phyloP scores from a whole-genome alignment of 2,797 vertebrate species.

The Falco columbarius region DNA sequence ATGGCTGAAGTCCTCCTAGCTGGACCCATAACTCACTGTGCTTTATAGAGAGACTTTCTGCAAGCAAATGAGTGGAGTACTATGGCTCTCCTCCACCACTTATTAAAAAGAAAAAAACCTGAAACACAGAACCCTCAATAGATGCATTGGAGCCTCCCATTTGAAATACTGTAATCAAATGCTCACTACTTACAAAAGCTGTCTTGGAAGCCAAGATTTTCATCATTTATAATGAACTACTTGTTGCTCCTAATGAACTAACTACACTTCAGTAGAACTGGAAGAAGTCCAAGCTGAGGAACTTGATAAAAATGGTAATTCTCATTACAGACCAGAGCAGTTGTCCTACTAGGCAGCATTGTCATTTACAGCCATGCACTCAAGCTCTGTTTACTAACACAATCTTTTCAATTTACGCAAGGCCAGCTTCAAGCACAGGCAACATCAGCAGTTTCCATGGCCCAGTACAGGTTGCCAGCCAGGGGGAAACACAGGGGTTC shows the following conservation, averaged over 20 bases:
- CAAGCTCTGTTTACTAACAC: not conserved
- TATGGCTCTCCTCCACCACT: not conserved
- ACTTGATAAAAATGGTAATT: not conserved
- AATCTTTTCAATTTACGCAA: not conserved
- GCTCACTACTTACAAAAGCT: not conserved
- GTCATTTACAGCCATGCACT: not conserved
- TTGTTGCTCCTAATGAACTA: not conserved
- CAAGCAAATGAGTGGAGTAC: not conserved
- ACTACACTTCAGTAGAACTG: conserved; percentile 12
- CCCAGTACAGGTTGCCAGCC: not conserved
- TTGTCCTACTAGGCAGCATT: not conserved
- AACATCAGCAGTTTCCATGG: not conserved
- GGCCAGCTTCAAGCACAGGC: fast-evolving
- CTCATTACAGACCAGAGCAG: not conserved
- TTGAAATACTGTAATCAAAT: not conserved
- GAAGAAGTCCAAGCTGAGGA: conserved; percentile 8
- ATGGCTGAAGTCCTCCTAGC: not conserved
- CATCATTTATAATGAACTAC: conserved; percentile 24
- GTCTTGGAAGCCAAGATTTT: conserved; percentile 25
- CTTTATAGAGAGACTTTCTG: not conserved
- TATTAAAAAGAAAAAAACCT: not conserved
- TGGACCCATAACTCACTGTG: not conserved
- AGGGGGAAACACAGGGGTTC: not conserved
- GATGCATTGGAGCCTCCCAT: not conserved
- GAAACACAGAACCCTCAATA: not conserved